Percentiles rank a stretch among this genome's conserved stretches.
Conservation (phyloP, 2,888 invertebrate species). For the Anthophora plumipes region DNA sequence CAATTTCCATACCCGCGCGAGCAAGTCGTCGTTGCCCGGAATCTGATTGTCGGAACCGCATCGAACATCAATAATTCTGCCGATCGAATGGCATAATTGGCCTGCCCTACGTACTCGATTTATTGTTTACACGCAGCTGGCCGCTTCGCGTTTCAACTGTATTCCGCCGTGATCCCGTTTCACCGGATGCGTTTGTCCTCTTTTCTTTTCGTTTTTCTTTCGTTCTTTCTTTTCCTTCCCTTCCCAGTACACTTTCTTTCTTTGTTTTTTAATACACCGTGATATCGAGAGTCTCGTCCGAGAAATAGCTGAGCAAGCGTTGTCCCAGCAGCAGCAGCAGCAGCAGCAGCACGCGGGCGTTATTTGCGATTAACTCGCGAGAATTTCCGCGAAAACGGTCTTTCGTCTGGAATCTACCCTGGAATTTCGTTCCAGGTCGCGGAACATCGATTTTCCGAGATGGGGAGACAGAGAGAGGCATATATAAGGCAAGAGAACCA, state of each 20-base stretch:
- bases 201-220: neutral
- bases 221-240: neutral
- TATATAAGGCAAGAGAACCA: constrained; percentile 67
- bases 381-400: constrained; percentile 70
- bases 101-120: constrained; percentile 46
- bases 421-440: constrained; percentile 75
- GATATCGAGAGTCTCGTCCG: constrained; percentile 6
- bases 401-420: constrained; percentile 64
- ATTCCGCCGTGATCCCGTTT: neutral
- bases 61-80: constrained; percentile 60
- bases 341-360: constrained; percentile 36
- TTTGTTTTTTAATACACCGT: neutral
- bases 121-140: constrained; percentile 52
- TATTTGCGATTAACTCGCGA: constrained; percentile 73
- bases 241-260: too few species aligned
- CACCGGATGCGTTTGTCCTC: neutral
- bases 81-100: constrained; percentile 58
- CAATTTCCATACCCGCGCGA: constrained; percentile 60
- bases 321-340: too few species aligned
- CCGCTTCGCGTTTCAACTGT: neutral
- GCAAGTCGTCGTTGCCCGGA: constrained; percentile 35
- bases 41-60: constrained; percentile 45
- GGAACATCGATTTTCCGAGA: constrained; percentile 72
- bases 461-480: constrained; percentile 49
- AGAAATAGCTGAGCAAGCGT: constrained; percentile 52